These are phyloP conservation scores for Antrozous pallidus DNA, from an alignment of 2,797 vertebrate species.

Conservation along the genomic window DNA sequence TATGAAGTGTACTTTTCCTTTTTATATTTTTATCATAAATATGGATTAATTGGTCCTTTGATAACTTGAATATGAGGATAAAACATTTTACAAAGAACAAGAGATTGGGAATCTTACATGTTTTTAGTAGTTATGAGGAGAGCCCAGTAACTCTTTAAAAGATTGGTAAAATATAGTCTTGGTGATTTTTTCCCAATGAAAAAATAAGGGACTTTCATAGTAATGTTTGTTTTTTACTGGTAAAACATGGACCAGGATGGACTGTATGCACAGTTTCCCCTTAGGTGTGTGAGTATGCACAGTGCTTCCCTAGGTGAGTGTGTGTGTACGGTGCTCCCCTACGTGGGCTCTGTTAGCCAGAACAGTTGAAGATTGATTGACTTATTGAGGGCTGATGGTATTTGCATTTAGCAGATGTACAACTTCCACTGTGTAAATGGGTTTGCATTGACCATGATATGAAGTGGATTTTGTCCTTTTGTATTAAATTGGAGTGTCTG, in stretches of 20 bases:
- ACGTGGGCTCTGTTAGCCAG: neutral
- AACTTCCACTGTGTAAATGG: neutral
- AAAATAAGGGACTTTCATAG: neutral
- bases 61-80: neutral
- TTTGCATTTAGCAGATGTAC: neutral
- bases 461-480: neutral
- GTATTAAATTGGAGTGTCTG: neutral
- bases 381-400: no score
- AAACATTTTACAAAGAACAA: neutral
- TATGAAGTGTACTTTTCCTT: neutral
- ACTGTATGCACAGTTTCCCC: neutral
- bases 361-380: neutral
- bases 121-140: neutral
- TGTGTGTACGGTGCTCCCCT: neutral
- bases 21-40: neutral
- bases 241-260: neutral
- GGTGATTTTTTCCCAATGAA: neutral
- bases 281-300: neutral
- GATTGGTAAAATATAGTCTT: neutral
- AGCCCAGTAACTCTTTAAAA: neutral
- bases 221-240: neutral
- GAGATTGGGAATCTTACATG: neutral
- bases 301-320: neutral
- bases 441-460: neutral
- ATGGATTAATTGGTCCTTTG: neutral